Evolutionary conservation across 2,888 invertebrate genomes (phyloP), one percentile per base, ranked within the genome.

Genomic region (Asteroscopus sphinx): DNA sequence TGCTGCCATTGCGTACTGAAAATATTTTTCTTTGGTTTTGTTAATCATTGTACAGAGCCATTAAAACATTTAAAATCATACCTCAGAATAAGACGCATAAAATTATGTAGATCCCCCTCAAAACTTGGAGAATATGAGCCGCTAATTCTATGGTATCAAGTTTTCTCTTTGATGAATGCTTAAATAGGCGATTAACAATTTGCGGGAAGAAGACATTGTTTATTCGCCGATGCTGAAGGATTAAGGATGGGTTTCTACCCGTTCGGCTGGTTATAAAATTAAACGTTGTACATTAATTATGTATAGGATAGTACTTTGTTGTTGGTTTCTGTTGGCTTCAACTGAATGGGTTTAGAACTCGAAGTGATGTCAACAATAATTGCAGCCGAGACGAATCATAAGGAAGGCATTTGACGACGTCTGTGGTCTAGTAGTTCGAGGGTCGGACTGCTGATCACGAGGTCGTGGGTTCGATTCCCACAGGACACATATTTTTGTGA

Each of bases 121-220:
- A 17, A 70, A 47, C 48, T 61, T 46, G 35, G 49, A 53, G 51
- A 71, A 47, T 39, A 56, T 41, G 48, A 67, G 46, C 46, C 42
- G 37, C 33, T 44, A 57, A 67, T 57, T 60, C 51, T 35, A 13
- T 16, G 11, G 51, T 37, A 55, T 63, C 39, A 54, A 57, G 48
- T 57, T 56, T 53, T 68, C 56, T 15, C 48, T 63, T 57, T 60
- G 59, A 67, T 37, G 45, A 56, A 66, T 44, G 37, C 30, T 56
- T 48, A 44, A 61, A 42, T 33, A 45, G 32, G 13, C 37, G 41
- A 63, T 67, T 72, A 60, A 32, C 33, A 42, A 57, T 51, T 47
- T 17, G 26, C 25, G 41, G 32, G 17, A 6, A 33, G 6, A 52
- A 46, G 21, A 35, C 12, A 37, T 33, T 21, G 26, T 53, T 53